Evolutionary conservation across 2,113 vertebrate genomes (phyloP), one percentile per base, ranked within the genome.

Genomic region (Equus przewalskii): DNA sequence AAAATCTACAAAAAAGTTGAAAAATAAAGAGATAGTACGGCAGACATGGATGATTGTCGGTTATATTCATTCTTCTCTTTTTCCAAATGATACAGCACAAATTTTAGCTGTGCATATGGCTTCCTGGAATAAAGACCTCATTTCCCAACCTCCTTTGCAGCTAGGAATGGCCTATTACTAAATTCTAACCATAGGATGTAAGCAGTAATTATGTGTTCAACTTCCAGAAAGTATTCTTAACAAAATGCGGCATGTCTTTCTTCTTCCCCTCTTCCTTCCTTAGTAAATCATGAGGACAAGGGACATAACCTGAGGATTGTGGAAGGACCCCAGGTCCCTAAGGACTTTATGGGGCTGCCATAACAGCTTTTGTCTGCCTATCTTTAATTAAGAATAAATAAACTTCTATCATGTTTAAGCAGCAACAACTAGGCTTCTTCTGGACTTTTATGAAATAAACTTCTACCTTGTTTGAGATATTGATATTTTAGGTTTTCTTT

Each of bases 301-400:
- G 28, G 21, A 44, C 41, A 56, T 7, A 92, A 76, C 19, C 72
- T 73, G 82, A 12, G 28, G 36, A 89, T 14, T 26, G 5, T 41
- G 1, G 46, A 92, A 95, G 87, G 15, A 26, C 4, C 2, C 3
- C 6, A 21, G 26, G 16, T 21, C 58, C 81, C 30, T 88, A 24
- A 96, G 46, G 72, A 64, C 46, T 44, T 67, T 41, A 49, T 28
- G 0, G 3, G 21, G 18, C 2, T 58, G 11, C 24, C 60, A 21
- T 76, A 82, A 87, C 14, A 64, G 19, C 75, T 95, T 44, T 73
- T 60, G 0, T 36, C 73, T 90, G 36, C 33, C 75, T 90, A 4
- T 44, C 26, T 85, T 84, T 85, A 73, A 89, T 86, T 73, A 93
- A 60, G 10, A 95, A 95, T 30, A 94, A 88, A 82, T 58, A 82